Evolutionary conservation across 2,888 invertebrate species (phyloP).

Genomic region (Platycheirus rosarum): DNA sequence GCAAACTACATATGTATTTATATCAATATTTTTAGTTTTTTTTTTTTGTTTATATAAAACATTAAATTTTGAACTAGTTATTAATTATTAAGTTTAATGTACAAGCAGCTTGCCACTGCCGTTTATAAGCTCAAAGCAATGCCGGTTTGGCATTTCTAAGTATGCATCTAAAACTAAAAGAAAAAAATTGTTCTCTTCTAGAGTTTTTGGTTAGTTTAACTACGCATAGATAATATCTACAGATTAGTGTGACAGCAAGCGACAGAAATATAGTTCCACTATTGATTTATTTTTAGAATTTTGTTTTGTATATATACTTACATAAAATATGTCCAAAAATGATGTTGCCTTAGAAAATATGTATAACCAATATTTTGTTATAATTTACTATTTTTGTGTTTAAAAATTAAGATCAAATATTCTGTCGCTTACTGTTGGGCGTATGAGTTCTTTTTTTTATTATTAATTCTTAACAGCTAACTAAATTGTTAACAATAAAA

Average conservation of each 20-base stretch:
- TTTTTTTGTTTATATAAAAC: constrained; percentile 37
- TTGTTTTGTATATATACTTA: background rate
- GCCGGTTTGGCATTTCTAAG: constrained; percentile 35
- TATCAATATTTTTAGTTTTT: constrained; percentile 7
- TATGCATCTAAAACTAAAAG: constrained; percentile 39
- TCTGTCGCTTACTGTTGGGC: constrained; percentile 40
- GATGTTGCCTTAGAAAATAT: too few relatives aligned
- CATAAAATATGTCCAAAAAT: background rate
- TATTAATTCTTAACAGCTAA: constrained; percentile 51
- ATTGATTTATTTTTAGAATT: background rate
- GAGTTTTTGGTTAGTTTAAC: constrained; percentile 12
- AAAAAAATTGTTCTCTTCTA: constrained; percentile 14
- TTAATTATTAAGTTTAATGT: constrained; percentile 45
- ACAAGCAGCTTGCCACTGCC: constrained; percentile 61
- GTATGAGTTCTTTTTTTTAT: background rate
- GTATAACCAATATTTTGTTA: too few relatives aligned
- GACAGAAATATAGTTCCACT: constrained; percentile 23
- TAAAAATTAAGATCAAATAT: background rate
- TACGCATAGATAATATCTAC: constrained; percentile 43
- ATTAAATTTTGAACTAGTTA: constrained; percentile 50
- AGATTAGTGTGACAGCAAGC: constrained; percentile 24
- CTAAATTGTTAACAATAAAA: constrained; percentile 54
- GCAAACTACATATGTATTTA: constrained; percentile 59
- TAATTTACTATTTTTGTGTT: background rate
- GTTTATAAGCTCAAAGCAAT: constrained; percentile 65